A percentile compares a stretch with the other conserved stretches of the same genome.
Evolutionary conservation across 23 tunicate species (phyloP).

Genomic region (Trididemnum clinides): DNA sequence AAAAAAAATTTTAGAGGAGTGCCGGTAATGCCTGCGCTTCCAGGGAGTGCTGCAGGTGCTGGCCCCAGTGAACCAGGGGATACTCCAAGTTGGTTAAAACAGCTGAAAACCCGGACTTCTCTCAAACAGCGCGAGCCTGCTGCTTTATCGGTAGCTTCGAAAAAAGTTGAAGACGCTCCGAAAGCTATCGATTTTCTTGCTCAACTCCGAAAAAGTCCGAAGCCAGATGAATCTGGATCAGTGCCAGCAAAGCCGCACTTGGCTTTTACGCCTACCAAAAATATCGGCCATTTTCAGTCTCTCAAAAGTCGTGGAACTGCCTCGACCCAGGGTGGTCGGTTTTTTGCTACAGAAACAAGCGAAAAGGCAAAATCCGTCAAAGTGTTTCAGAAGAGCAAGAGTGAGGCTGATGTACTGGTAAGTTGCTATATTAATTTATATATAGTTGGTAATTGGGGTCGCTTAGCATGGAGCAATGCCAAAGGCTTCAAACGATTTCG

Average conservation of each 20-base stretch:
- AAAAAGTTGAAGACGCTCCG: slow-evolving; percentile 26
- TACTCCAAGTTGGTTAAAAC: slow-evolving; percentile 76
- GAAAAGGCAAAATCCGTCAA: not conserved
- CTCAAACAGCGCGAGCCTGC: slow-evolving; percentile 40
- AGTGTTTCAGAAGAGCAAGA: not conserved
- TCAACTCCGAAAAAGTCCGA: slow-evolving; percentile 32
- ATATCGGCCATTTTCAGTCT: not conserved
- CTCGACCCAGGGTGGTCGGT: not conserved
- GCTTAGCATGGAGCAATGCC: no score
- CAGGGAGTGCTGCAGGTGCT: slow-evolving; percentile 17
- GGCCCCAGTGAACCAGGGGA: slow-evolving; percentile 23
- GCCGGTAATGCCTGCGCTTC: slow-evolving; percentile 55
- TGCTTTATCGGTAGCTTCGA: not conserved
- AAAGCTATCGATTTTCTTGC: slow-evolving; percentile 52
- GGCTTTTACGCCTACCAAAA: slow-evolving; percentile 8
- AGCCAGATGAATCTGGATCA: not conserved
- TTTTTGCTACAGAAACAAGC: not conserved
- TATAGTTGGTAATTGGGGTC: no score
- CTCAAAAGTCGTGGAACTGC: not conserved
- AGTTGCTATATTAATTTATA: not conserved
- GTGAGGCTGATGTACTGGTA: slow-evolving; percentile 27
- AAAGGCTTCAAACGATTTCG: no score
- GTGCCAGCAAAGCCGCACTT: not conserved
- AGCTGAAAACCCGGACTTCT: slow-evolving; percentile 58
- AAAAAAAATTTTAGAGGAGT: slow-evolving; percentile 39